Evolutionary conservation across 2,888 invertebrate species (phyloP).

Genomic region (Tetranychus piercei): DNA sequence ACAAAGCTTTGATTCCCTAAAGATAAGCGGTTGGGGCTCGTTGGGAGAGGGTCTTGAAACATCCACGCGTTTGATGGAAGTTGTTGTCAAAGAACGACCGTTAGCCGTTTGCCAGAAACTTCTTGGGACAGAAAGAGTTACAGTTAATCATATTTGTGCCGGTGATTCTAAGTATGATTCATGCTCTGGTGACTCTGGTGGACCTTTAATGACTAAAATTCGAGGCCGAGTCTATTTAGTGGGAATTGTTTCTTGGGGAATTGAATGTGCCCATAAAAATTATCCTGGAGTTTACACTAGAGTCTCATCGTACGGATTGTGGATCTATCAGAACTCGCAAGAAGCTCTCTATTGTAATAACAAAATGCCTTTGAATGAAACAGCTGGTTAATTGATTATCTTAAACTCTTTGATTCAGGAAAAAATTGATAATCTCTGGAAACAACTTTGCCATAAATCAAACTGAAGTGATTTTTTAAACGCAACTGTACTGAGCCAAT

Average conservation of each 20-base stretch:
- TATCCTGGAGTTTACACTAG: conserved; percentile 17
- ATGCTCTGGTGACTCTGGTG: conserved; percentile 22
- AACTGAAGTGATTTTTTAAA: too few species aligned
- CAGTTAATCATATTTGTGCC: conserved; percentile 15
- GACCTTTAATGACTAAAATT: conserved; percentile 16
- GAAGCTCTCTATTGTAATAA: conserved; percentile 14
- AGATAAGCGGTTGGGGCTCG: conserved; percentile 16
- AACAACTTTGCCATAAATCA: too few species aligned
- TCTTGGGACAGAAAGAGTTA: background rate
- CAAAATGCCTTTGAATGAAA: too few species aligned
- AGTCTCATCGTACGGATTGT: conserved; percentile 8
- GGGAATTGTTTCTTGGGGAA: conserved; percentile 8
- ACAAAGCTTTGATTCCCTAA: conserved; percentile 9
- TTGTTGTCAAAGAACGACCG: background rate
- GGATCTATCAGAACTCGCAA: conserved; percentile 10
- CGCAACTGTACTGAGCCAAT: too few species aligned
- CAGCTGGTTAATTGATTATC: too few species aligned
- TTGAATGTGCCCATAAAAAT: conserved; percentile 11
- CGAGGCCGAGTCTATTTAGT: conserved; percentile 8
- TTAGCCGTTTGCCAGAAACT: conserved; percentile 9
- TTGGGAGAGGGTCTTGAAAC: background rate
- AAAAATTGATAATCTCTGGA: too few species aligned
- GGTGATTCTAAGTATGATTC: conserved; percentile 28
- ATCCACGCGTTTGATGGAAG: background rate
- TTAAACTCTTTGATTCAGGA: too few species aligned